Conservation (phyloP, 2,888 invertebrate species). For the Cryptus armator region DNA sequence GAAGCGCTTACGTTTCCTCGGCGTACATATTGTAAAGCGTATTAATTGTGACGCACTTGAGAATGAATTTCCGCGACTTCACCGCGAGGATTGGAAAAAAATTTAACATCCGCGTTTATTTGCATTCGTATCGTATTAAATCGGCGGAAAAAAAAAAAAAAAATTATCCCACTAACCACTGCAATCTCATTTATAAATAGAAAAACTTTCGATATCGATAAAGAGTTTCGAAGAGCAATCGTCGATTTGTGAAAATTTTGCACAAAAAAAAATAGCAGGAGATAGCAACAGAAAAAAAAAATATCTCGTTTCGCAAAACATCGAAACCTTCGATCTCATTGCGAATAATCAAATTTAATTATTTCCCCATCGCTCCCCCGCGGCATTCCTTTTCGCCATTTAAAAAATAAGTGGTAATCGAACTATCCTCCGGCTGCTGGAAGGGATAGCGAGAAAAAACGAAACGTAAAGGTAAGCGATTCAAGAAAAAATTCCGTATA, state of each 20-base stretch:
- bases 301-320: not conserved
- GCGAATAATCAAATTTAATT: slow-evolving; percentile 60
- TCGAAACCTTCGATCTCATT: slow-evolving; percentile 51
- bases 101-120: not conserved
- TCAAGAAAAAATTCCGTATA: slow-evolving; percentile 23
- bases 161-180: not conserved
- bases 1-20: slow-evolving; percentile 6
- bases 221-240: not conserved
- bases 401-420: slow-evolving; percentile 57
- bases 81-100: not conserved
- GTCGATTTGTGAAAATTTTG: not conserved
- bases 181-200: not conserved
- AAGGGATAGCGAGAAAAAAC: slow-evolving; percentile 30
- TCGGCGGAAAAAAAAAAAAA: not conserved
- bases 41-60: not conserved
- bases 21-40: not conserved
- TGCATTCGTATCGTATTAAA: not conserved
- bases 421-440: slow-evolving; percentile 53
- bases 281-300: not conserved
- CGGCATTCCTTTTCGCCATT: slow-evolving; percentile 31
- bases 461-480: slow-evolving; percentile 39
- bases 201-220: not conserved
- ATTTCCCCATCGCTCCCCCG: slow-evolving; percentile 22
- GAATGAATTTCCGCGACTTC: not conserved
- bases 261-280: not conserved